phyloP scores from a whole-genome alignment of 2,888 invertebrate genomes.

The Rhingia rostrata region DNA sequence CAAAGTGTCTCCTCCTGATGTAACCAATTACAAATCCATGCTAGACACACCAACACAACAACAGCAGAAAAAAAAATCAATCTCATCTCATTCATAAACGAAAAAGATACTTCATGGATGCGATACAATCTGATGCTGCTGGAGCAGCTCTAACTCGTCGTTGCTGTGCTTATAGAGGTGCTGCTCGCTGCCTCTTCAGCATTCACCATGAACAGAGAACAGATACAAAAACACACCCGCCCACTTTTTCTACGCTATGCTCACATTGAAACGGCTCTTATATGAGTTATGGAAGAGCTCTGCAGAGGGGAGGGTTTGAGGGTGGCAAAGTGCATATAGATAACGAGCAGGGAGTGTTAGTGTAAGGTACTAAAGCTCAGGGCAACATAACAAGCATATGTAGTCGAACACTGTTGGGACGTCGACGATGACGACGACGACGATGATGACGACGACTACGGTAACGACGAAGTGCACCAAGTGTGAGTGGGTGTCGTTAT shows the following conservation, averaged over 20 bases:
- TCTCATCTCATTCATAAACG: conserved; percentile 51
- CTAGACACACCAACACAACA: not conserved
- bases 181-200: conserved; percentile 34
- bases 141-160: not conserved
- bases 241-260: conserved; percentile 9
- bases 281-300: conserved; percentile 13
- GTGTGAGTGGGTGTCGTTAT: conserved; percentile 44
- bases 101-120: conserved; percentile 38
- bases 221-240: conserved; percentile 20
- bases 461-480: conserved; percentile 26
- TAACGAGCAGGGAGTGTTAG: conserved; percentile 36
- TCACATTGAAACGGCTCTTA: conserved; percentile 13
- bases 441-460: conserved; percentile 9
- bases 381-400: conserved; percentile 70
- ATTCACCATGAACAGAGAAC: conserved; percentile 49
- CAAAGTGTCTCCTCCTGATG: conserved; percentile 2
- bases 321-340: conserved; percentile 24
- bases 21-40: not conserved
- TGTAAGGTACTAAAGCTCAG: conserved; percentile 58
- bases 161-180: conserved; percentile 27
- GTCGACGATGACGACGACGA: conserved; percentile 1
- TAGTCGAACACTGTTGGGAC: conserved; percentile 50
- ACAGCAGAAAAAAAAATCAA: conserved; percentile 53
- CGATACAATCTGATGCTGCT: conserved; percentile 55
- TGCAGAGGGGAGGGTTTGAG: not conserved